Conservation (phyloP, 2,888 invertebrate species). For the Megalurothrips usitatus region DNA sequence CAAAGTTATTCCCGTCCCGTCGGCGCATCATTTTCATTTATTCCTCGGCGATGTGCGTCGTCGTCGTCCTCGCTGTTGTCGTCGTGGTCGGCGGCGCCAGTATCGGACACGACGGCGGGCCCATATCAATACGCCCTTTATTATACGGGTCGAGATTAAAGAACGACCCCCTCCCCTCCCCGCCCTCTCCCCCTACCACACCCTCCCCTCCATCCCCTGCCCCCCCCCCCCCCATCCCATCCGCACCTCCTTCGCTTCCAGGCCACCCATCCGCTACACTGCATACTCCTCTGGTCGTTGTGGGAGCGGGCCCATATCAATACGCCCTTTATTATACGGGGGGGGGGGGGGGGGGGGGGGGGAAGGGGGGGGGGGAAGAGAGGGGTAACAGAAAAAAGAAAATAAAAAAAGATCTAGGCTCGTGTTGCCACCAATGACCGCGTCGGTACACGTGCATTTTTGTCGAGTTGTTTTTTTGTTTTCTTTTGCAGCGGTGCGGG, state of each 20-base stretch:
- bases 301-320: background rate
- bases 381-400: too few species aligned
- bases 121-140: background rate
- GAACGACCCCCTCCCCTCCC: background rate
- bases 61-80: background rate
- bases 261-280: too few species aligned
- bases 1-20: background rate
- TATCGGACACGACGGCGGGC: background rate
- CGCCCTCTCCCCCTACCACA: background rate
- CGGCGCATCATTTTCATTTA: background rate
- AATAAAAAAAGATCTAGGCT: too few species aligned
- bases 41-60: background rate
- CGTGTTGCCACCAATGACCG: too few species aligned
- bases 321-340: slow-evolving; percentile 1
- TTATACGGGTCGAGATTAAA: slow-evolving; percentile 6
- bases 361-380: too few species aligned
- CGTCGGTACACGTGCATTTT: too few species aligned
- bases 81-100: too few species aligned
- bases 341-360: too few species aligned
- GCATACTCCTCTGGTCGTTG: too few species aligned
- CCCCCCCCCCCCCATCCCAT: background rate
- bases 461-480: too few species aligned
- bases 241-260: background rate
- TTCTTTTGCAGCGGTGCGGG: too few species aligned
- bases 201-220: background rate